Conservation (phyloP, 1,140 invertebrate species). For the Drosophila burlai region DNA sequence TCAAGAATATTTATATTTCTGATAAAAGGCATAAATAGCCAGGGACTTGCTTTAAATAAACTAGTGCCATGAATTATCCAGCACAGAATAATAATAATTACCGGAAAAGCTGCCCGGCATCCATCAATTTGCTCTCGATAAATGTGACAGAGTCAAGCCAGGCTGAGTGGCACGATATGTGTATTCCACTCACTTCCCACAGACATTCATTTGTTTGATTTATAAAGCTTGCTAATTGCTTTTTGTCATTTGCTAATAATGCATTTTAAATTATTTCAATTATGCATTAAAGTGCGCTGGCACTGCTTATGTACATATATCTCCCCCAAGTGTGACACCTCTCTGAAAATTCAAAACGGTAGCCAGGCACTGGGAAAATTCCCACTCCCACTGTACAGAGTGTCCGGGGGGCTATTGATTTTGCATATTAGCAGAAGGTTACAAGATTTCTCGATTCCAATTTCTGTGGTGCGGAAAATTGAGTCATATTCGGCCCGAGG, state of each 20-base stretch:
- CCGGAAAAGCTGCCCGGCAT: constrained; percentile 1
- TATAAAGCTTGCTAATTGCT: constrained; percentile 64
- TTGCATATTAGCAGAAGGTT: constrained; percentile 62
- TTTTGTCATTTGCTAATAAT: constrained; percentile 58
- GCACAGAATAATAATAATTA: neutral
- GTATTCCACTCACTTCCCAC: constrained; percentile 3
- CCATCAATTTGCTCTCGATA: constrained; percentile 5
- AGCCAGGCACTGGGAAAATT: constrained; percentile 9
- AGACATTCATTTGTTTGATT: constrained; percentile 49
- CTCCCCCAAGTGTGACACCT: constrained; percentile 17
- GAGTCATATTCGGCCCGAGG: constrained; percentile 54
- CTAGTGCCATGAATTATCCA: constrained; percentile 18
- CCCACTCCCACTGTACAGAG: neutral
- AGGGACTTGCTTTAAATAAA: constrained; percentile 4
- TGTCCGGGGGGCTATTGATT: constrained; percentile 52
- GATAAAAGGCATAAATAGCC: neutral
- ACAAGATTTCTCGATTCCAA: constrained; percentile 55
- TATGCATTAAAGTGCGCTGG: constrained; percentile 40
- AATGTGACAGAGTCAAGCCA: constrained; percentile 15
- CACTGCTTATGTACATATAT: neutral
- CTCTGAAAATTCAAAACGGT: constrained; percentile 29
- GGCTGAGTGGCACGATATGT: neutral
- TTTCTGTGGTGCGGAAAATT: constrained; percentile 54
- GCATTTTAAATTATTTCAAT: constrained; percentile 55
- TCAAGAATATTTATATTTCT: neutral